Evolutionary conservation across 2,888 invertebrate genomes (phyloP), one percentile per base, ranked within the genome.

Genomic region (Morinoia aosen): DNA sequence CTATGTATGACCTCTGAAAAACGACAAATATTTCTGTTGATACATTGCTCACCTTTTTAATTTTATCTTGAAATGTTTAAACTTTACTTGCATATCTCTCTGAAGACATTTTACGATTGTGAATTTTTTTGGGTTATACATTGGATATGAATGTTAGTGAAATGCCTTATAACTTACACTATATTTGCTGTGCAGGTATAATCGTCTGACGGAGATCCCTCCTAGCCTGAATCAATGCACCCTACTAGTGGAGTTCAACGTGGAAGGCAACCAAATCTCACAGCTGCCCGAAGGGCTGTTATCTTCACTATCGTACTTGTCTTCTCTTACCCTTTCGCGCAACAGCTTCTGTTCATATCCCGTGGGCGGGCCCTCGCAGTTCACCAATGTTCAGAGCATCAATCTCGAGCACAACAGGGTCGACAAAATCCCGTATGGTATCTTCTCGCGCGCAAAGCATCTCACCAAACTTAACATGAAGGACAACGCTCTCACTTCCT

Each of bases 381-480:
- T 99, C 97, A 98, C 98, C 48, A 99, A 99, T 97, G 99, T 99
- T 25, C 98, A 99, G 97, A 98, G 99, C 95, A 98, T 99, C 95
- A 99, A 99, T 97, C 98, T 99, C 97, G 99, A 99, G 97, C 99
- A 99, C 97, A 99, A 99, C 97, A 98, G 99, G 97, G 99, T 99
- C 97, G 99, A 99, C 97, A 99, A 99, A 98, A 99, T 99, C 97
- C 99, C 99, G 0, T 99, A 99, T 97, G 99, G 99, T 39, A 99
- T 99, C 97, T 99, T 99, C 97, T 99, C 99, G 40, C 98, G 99
- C 97, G 99, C 99, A 48, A 98, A 98, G 97, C 98, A 98, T 97
- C 98, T 99, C 97, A 99, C 99, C 10, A 99, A 99, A 97, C 98
- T 99, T 95, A 99, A 99, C 97, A 99, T 99, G 99, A 99, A 99